Base-by-base conservation (phyloP, 2,113 vertebrate species). In the Gasterosteus nipponicus region DNA sequence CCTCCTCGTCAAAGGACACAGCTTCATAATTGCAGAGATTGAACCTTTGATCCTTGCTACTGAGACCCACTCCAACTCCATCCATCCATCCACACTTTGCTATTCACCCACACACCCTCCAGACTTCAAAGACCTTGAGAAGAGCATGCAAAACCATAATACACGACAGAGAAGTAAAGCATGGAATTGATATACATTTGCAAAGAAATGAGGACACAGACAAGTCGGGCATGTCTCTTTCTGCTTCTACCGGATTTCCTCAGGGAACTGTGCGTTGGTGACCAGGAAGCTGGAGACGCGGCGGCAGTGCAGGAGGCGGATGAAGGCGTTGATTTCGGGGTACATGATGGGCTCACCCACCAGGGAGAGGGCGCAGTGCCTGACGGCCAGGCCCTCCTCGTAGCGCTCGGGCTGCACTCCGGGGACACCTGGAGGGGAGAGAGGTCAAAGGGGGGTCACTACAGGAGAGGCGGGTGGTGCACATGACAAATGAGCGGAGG, bases 271-370 rank as follows among this genome's bases (percentile, higher is more conserved):
- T 0, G 97, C 98, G 0, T 99, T 99, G 69, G 98, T 99, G 66
- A 99, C 98, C 49, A 99, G 93, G 88, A 99, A 99, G 68, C 95
- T 98, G 56, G 97, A 98, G 93, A 99, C 97, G 59, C 76, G 70
- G 0, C 75, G 87, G 16, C 90, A 87, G 78, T 99, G 98, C 31
- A 98, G 95, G 4, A 99, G 94, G 75, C 88, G 93, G 46, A 99
- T 75, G 1, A 99, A 96, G 5, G 68, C 42, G 78, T 98, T 99
- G 93, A 99, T 99, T 85, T 98, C 93, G 0, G 96, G 97, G 88
- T 99, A 99, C 97, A 98, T 98, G 86, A 98, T 98, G 2, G 98
- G 97, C 71, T 99, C 97, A 1, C 96, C 98, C 80, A 99, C 98
- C 72, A 99, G 92, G 1, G 98, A 99, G 39, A 99, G 89, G 0